Base-by-base conservation (phyloP, 2,113 vertebrate species). In the Ictalurus furcatus region DNA sequence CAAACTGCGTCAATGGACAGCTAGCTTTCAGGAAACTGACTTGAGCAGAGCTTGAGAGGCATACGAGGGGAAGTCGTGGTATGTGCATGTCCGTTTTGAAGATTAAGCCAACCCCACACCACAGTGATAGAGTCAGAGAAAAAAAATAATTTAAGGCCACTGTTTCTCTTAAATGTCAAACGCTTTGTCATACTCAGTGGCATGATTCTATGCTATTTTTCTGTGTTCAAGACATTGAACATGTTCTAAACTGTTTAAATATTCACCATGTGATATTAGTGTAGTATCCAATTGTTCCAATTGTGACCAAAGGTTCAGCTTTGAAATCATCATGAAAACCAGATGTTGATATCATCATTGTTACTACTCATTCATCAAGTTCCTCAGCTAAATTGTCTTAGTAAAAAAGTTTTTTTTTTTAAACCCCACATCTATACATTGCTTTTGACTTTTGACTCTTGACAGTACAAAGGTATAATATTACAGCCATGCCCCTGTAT, bases 11-110 rank as follows among this genome's bases (percentile, higher is more conserved):
- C 37, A 40, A 63, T 83, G 90, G 90, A 90, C 88, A 84, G 56
- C n/a, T 30, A 78, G 25, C 84, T 61, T 88, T 89, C 84, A 89
- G 86, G 88, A 59, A 92, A 90, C 13, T 87, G 80, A 82, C 28
- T 58, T 11, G 12, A 85, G 84, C 67, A 67, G 40, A 74, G 48
- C 40, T 84, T n/a, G 9, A 85, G 74, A 89, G 82, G 71, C 30
- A 11, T 25, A 83, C 69, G 79, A 93, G 86, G 92, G 95, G 95
- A 96, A 96, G 94, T 94, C 95, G 95, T 95, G 95, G 95, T 96
- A 69, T 92, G 91, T 92, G 91, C 80, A 89, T 89, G 95, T 95
- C 95, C 93, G 94, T 90, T 93, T 67, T 80, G 92, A 91, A 93
- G 58, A 86, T 93, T 88, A 94, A 87, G 94, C 94, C 93, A 92